phyloP scores from a whole-genome alignment of 2,113 vertebrate genomes.

The Mirza zaza region DNA sequence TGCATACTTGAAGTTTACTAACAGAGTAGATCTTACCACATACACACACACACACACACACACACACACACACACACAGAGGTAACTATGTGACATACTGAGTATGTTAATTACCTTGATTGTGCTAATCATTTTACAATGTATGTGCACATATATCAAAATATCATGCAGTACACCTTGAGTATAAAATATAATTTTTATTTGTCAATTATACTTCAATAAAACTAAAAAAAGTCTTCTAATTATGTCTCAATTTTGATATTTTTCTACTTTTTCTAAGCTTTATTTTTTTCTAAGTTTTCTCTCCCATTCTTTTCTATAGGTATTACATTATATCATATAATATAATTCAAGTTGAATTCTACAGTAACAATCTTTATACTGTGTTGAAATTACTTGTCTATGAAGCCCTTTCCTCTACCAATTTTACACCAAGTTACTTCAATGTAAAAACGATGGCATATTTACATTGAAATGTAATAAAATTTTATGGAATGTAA shows the following conservation, averaged over 20 bases:
- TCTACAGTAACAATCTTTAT: neutral
- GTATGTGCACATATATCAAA: neutral
- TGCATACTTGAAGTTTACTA: neutral
- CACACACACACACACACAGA: neutral
- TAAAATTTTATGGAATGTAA: neutral
- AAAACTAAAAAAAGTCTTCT: neutral
- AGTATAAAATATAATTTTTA: neutral
- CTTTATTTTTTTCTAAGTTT: neutral
- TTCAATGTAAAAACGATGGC: neutral
- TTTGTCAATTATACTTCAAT: neutral
- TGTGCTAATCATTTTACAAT: neutral
- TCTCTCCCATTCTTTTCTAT: neutral
- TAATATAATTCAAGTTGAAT: neutral
- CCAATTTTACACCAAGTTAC: neutral
- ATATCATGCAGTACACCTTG: neutral
- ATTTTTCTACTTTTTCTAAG: neutral
- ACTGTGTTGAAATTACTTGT: neutral
- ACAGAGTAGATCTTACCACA: neutral
- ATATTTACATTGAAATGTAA: neutral
- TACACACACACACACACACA: neutral
- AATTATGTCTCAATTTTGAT: neutral
- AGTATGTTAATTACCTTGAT: neutral
- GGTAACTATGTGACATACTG: neutral
- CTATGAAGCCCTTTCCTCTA: neutral
- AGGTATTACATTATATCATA: neutral